Base-by-base conservation (phyloP, 1,140 invertebrate species). In the Copidosoma floridanum region DNA sequence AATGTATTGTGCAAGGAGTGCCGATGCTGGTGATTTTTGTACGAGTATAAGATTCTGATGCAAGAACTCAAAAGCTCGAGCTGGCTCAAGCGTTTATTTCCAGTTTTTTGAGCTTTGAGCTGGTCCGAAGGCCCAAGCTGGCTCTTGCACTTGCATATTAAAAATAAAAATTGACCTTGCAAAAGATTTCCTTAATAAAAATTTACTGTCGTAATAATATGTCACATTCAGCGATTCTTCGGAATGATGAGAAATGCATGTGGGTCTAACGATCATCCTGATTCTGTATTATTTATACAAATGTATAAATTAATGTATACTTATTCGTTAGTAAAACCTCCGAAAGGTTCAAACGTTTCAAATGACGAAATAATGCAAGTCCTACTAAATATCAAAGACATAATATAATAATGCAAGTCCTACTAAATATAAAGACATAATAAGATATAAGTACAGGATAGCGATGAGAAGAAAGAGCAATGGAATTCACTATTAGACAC, bases 251-350 rank as follows among this genome's bases (percentile, higher is more conserved):
- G 57, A 3, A 37, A 47, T 12, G 46, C 29, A 18, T 64, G 63
- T 51, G 63, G 63, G 18, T 44, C 24, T 1, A 64, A 60, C 20
- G 63, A 64, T 16, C 53, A 64, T 41, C 63, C 63, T 1, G 63
- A 64, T 47, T 38, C 40, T n/a, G 50, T 12, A 10, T 21, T 58
- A 21, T 63, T 63, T 40, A 41, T 46, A 3, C 48, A 63, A 57
- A 48, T 63, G 23, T 60, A 59, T 51, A 40, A 52, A 10, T 37
- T 64, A 4, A 6, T 64, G 1, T 35, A 27, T 2, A 27, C 52
- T 4, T 64, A 64, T 35, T 64, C 57, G 0, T 52, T 64, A 16
- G 35, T 60, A 1, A 64, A 60, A 29, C 63, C 63, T 16, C 51
- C 38, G n/a, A 59, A 58, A 35, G 56, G 56, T 2, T 48, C 38